A percentile compares a stretch with the other conserved stretches of the same genome.
These are phyloP conservation scores for Eupithecia abbreviata DNA, from an alignment of 2,888 invertebrate species.

Conservation along the genomic window DNA sequence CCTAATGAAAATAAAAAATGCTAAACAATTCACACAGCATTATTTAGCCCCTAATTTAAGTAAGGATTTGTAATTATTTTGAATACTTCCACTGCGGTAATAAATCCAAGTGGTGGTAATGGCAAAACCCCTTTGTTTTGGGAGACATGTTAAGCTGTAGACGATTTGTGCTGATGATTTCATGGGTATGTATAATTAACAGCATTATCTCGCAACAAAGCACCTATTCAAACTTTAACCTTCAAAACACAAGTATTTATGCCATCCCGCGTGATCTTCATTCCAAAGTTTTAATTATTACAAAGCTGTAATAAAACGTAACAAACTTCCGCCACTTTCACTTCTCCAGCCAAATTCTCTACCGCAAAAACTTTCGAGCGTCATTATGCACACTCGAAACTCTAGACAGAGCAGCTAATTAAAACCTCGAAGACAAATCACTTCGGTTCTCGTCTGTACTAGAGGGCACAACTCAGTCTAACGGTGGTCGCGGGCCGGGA, in stretches of 20 bases:
- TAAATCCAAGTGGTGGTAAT: too few relatives aligned
- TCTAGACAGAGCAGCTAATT: slow-evolving; percentile 41
- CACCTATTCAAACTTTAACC: background rate
- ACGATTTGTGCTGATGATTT: too few relatives aligned
- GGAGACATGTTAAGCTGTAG: too few relatives aligned
- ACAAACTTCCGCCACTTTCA: slow-evolving; percentile 20
- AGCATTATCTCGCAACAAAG: background rate
- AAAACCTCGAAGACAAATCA: slow-evolving; percentile 45
- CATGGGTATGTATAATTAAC: background rate
- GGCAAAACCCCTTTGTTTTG: too few relatives aligned
- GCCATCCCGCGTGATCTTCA: background rate
- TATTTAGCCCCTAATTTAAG: too few relatives aligned
- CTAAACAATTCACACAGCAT: too few relatives aligned
- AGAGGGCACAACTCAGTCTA: slow-evolving; percentile 65
- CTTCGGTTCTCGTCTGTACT: slow-evolving; percentile 42
- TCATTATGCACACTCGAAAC: slow-evolving; percentile 34
- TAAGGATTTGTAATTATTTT: too few relatives aligned
- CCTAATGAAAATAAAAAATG: too few relatives aligned
- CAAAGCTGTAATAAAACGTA: slow-evolving; percentile 10
- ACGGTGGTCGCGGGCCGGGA: slow-evolving; percentile 60
- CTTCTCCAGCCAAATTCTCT: slow-evolving; percentile 16
- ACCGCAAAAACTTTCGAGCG: slow-evolving; percentile 27
- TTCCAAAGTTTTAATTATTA: slow-evolving; percentile 10
- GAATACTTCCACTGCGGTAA: too few relatives aligned
- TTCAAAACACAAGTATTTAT: background rate